Conservation (phyloP, 2,797 vertebrate genomes). For the Danio aesculapii region DNA sequence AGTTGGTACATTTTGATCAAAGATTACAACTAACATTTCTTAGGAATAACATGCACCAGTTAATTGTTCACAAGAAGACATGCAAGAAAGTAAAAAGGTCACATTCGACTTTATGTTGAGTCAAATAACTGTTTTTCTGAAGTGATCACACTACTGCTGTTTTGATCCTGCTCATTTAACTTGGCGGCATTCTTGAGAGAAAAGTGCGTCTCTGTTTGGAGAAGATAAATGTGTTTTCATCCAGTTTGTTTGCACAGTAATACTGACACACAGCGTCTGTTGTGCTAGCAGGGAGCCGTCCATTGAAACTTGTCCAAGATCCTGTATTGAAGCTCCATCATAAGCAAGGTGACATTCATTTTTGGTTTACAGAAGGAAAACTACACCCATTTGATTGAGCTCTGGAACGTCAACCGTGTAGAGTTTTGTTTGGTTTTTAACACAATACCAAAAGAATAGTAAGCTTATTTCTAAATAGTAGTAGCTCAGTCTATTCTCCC, state of each 20-base stretch:
- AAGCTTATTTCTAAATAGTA: background rate
- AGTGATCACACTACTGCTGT: background rate
- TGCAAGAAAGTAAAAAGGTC: background rate
- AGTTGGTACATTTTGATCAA: background rate
- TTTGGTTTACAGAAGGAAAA: constrained; percentile 11
- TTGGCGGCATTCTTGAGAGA: constrained; percentile 2
- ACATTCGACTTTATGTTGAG: background rate
- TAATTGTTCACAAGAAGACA: constrained; percentile 1
- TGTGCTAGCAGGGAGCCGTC: constrained; percentile 25
- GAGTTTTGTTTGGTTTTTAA: constrained; percentile 3
- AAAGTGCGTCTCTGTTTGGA: constrained; percentile 5
- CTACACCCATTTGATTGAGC: background rate
- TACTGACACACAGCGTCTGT: constrained; percentile 24
- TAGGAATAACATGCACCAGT: background rate
- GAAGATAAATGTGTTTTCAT: constrained; percentile 30
- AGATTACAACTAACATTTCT: background rate
- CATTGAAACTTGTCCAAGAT: constrained; percentile 28
- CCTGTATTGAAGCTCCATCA: constrained; percentile 18
- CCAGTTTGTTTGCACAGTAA: constrained; percentile 37
- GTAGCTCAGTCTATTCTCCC: background rate
- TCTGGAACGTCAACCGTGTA: background rate
- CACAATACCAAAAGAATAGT: background rate
- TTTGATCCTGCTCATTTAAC: background rate
- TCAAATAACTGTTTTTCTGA: background rate
- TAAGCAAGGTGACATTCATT: constrained; percentile 36